These are phyloP conservation scores for Echiichthys vipera DNA, from an alignment of 2,797 vertebrate species.

Conservation along the genomic window DNA sequence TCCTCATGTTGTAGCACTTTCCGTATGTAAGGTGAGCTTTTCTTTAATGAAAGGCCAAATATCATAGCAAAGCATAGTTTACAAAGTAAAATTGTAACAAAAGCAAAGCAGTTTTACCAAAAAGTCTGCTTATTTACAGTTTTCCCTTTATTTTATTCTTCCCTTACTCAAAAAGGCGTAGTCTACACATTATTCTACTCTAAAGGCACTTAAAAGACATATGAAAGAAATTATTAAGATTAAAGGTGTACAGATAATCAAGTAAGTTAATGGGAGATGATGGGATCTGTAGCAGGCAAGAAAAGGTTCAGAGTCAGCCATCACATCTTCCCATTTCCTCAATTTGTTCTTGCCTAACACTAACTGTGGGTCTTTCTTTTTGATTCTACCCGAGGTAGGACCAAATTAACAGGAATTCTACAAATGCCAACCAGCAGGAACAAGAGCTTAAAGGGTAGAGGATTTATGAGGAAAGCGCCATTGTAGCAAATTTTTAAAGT, in stretches of 20 bases:
- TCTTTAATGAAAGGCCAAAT: slow-evolving; percentile 63
- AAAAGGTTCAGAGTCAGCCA: slow-evolving; percentile 45
- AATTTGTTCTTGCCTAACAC: slow-evolving; percentile 23
- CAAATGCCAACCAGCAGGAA: slow-evolving; percentile 56
- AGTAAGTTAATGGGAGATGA: slow-evolving; percentile 63
- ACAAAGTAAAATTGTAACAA: slow-evolving; percentile 64
- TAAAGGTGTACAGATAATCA: slow-evolving; percentile 79
- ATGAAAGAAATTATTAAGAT: slow-evolving; percentile 72
- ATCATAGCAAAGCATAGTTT: slow-evolving; percentile 62
- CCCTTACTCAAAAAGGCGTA: slow-evolving; percentile 62
- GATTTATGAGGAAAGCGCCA: slow-evolving; percentile 75
- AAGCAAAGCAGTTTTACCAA: slow-evolving; percentile 45
- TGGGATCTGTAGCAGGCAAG: slow-evolving; percentile 59
- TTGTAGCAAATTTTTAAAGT: slow-evolving; percentile 82
- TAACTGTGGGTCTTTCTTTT: slow-evolving; percentile 16
- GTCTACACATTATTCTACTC: slow-evolving; percentile 74
- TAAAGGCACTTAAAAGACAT: slow-evolving; percentile 95
- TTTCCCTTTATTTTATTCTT: slow-evolving; percentile 66
- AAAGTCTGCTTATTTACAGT: slow-evolving; percentile 42
- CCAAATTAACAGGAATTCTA: slow-evolving; percentile 48
- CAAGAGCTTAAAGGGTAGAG: slow-evolving; percentile 79
- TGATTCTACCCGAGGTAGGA: slow-evolving; percentile 28
- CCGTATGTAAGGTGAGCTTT: slow-evolving; percentile 28
- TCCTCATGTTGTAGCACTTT: slow-evolving; percentile 61
- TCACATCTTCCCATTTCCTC: slow-evolving; percentile 38